Percentiles rank a stretch among this genome's conserved stretches.
These are phyloP conservation scores for Furnarius figulus DNA, from an alignment of 2,113 vertebrate species.

Conservation along the genomic window DNA sequence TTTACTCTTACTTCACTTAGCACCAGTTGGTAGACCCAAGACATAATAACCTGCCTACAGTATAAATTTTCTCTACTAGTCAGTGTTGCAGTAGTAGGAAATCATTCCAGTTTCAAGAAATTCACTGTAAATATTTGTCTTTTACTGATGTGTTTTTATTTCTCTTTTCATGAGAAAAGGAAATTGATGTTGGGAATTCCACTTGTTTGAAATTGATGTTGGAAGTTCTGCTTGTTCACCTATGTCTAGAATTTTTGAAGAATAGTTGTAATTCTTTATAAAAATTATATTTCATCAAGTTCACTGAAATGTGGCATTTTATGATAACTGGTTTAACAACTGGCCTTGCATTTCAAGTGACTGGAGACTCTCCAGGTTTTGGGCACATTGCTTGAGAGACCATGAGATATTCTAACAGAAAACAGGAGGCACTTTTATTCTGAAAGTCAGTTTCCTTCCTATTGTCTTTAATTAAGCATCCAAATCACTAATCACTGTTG, in stretches of 20 bases:
- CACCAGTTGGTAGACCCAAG: background rate
- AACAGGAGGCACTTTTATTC: background rate
- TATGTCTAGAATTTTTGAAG: background rate
- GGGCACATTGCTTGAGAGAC: background rate
- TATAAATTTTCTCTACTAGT: background rate
- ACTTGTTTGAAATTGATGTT: background rate
- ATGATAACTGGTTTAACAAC: background rate
- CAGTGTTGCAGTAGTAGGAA: background rate
- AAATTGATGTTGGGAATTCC: background rate
- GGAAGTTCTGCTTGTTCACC: background rate
- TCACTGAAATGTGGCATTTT: background rate
- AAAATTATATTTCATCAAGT: background rate
- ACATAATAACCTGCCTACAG: background rate
- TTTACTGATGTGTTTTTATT: background rate
- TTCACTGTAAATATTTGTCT: background rate
- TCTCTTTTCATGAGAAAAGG: background rate
- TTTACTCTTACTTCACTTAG: background rate
- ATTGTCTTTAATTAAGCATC: background rate
- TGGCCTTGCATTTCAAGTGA: background rate
- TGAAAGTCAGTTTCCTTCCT: background rate
- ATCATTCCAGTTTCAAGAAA: background rate
- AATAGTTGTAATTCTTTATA: background rate
- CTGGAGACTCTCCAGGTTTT: background rate
- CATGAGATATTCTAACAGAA: background rate
- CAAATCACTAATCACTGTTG: background rate